These are phyloP conservation scores for Bursaphelenchus mucronatus DNA, from an alignment of 1,140 invertebrate genomes.

Conservation along the genomic window DNA sequence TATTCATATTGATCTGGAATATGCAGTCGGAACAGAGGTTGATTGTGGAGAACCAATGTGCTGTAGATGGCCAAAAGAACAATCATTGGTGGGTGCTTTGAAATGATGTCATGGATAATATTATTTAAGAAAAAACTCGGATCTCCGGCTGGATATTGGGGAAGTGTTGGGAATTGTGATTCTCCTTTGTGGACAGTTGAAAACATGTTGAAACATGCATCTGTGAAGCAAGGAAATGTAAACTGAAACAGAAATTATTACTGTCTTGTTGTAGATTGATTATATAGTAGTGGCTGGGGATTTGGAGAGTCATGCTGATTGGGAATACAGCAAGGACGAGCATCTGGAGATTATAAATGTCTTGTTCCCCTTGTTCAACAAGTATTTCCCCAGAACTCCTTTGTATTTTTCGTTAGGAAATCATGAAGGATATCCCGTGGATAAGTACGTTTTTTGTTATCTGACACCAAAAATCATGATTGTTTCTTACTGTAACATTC, in stretches of 20 bases:
- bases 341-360: slow-evolving; percentile 32
- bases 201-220: slow-evolving; percentile 42
- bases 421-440: slow-evolving; percentile 38
- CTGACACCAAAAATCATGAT: slow-evolving; percentile 1
- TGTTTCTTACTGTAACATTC: slow-evolving; percentile 7
- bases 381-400: slow-evolving; percentile 40
- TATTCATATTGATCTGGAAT: slow-evolving; percentile 41
- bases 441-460: slow-evolving; percentile 19
- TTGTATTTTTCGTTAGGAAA: slow-evolving; percentile 48
- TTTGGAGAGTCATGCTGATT: slow-evolving; percentile 46
- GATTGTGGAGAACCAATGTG: slow-evolving; percentile 44
- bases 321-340: slow-evolving; percentile 35
- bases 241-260: not conserved
- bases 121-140: slow-evolving; percentile 18
- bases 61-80: slow-evolving; percentile 34
- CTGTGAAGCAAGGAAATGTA: slow-evolving; percentile 39
- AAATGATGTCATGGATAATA: not conserved
- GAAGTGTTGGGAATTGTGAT: slow-evolving; percentile 43
- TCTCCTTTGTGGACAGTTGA: slow-evolving; percentile 50
- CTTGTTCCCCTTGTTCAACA: slow-evolving; percentile 36
- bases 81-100: slow-evolving; percentile 8
- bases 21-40: slow-evolving; percentile 36
- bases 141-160: slow-evolving; percentile 31
- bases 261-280: slow-evolving; percentile 33
- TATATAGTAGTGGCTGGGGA: slow-evolving; percentile 51